Evolutionary conservation across 1,140 invertebrate species (phyloP), one percentile per base, ranked within the genome.

Genomic region (Papilio polytes): DNA sequence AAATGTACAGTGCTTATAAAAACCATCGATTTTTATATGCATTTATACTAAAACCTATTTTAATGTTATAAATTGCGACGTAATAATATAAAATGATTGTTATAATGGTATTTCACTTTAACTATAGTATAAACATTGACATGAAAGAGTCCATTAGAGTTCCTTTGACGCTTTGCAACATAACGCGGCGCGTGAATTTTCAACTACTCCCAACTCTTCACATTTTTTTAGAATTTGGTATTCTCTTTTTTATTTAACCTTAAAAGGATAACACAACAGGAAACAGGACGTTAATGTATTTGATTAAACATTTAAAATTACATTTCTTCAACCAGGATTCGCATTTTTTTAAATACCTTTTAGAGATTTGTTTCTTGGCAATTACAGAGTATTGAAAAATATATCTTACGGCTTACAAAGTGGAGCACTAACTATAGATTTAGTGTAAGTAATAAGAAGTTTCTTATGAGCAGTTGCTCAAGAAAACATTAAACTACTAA

Each of bases 161-260:
- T 26, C 12, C 22, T 66, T 66, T 66, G 31, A 31, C 13, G 26
- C 22, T 66, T 66, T 31, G 63, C n/a, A n/a, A n/a, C n/a, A n/a
- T n/a, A 31, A 66, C 63, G 10, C 12, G 26, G 1, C 12, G 63
- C 26, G 63, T 66, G 26, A 66, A 66, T 31, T 66, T 66, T 66
- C 63, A 66, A 66, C 63, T 26, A 66, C 22, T 8, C 63, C 63
- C 63, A 70, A 10, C 63, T 70, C 26, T 31, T 70, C 22, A 70
- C 63, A 70, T 13, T 36, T 66, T n/a, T 70, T 70, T 70, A 70
- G 63, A 31, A 70, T 70, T 70, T 7, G 0, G 63, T 31, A 70
- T 70, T 70, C 63, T 70, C 63, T 70, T 70, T 63, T 70, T 12
- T 31, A 70, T 12, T 15, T 13, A 36, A 15, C 20, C 9, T 63